Evolutionary conservation across 2,888 invertebrate genomes (phyloP), one percentile per base, ranked within the genome.

Genomic region (Hermaeophaga mercurialis): DNA sequence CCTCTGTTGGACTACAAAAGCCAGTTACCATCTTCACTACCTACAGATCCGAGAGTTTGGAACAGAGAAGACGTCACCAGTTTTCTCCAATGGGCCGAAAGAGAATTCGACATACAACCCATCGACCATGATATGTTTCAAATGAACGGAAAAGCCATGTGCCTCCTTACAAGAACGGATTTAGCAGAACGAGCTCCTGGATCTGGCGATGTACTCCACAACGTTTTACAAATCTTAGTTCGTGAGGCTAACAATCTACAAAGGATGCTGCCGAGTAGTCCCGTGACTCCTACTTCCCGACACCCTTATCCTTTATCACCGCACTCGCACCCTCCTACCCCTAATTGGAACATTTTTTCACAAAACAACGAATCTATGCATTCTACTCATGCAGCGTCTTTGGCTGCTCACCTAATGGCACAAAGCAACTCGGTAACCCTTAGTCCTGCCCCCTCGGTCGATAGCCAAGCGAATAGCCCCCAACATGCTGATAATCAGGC

Each of bases 71-170:
- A 95, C 75, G 95, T 95, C 14, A 82, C 85, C 39, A 84, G 89
- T 49, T 96, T 95, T 78, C 80, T 96, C 45, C 87, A 90, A 73
- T 95, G 94, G 89, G 92, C 94, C 66, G 94, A 95, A 78, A 83
- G 91, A 64, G 94, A 94, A 79, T 95, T 94, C 76, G 94, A 94
- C 78, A 80, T 95, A 66, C 94, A 94, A 48, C 88, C 90, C 68
- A 90, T 96, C 74, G 94, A 94, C 74, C 88, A 91, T 85, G 94
- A 95, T 73, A 87, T 92, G 79, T 96, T 96, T 77, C 93, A 93
- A 81, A 95, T 96, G 94, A 96, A 96, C 77, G 96, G 95, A 83
- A 96, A 96, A 80, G 96, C 96, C 1, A 80, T 96, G 68, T 94
- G 94, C 75, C 82, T 96, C 43, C 80, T 96, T 62, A 95, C 91